phyloP scores from a whole-genome alignment of 2,113 vertebrate species.

The Scortum barcoo region DNA sequence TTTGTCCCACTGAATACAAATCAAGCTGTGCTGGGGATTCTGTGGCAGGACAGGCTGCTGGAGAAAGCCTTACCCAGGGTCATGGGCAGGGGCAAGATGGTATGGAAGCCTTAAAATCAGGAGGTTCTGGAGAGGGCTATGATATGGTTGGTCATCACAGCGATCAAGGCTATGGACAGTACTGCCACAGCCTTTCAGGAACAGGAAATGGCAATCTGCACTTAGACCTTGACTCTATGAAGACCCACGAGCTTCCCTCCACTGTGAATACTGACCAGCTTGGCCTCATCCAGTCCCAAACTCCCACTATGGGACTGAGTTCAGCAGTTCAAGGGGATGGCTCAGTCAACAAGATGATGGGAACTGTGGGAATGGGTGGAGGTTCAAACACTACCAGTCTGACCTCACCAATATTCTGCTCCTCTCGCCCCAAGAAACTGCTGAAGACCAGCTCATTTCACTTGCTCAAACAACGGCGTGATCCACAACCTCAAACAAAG shows the following conservation, averaged over 20 bases:
- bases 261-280: conserved; percentile 93
- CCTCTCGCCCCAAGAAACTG: conserved; percentile 92
- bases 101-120: conserved; percentile 78
- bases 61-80: conserved; percentile 76
- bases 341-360: conserved; percentile 80
- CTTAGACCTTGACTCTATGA: conserved; percentile 86
- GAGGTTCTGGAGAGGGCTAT: conserved; percentile 77
- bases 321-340: conserved; percentile 64
- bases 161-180: conserved; percentile 83
- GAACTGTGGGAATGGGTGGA: conserved; percentile 59
- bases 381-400: conserved; percentile 70
- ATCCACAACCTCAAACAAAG: conserved; percentile 82
- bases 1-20: conserved; percentile 90
- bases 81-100: conserved; percentile 69
- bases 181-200: conserved; percentile 80
- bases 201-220: conserved; percentile 80
- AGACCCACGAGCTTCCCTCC: conserved; percentile 89
- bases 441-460: conserved; percentile 93
- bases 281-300: conserved; percentile 90
- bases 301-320: conserved; percentile 70
- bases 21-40: conserved; percentile 82
- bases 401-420: conserved; percentile 90
- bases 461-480: conserved; percentile 89
- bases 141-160: conserved; percentile 85
- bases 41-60: conserved; percentile 68